Evolutionary conservation across 2,113 vertebrate species (phyloP), one percentile per base, ranked within the genome.

Genomic region (Notechis scutatus): DNA sequence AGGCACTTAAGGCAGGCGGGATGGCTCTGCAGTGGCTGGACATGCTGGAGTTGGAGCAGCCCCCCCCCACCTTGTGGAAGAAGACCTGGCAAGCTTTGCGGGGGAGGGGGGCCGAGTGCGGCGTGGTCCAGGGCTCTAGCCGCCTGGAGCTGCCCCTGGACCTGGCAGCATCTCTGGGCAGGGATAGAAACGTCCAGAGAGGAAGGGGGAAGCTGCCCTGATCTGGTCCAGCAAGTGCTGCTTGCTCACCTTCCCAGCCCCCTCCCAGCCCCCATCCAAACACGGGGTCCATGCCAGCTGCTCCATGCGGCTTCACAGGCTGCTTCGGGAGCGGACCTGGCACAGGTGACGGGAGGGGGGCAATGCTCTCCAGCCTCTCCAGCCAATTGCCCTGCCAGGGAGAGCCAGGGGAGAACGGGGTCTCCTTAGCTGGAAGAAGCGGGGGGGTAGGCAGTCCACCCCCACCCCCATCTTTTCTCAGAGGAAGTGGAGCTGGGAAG

Each of bases 381-480:
- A 34, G n/a, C 29, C 4, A 7, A 18, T 34, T 34, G n/a, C 14
- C 64, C n/a, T 34, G n/a, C n/a, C 14, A 18, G 12, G 64, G 29
- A 69, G 29, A 34, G 29, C 64, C 64, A 15, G 64, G 0, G 64
- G 64, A 69, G 64, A 12, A 14, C 4, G 1, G 15, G 12, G 64
- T 74, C 64, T 34, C n/a, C 61, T 64, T 64, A 74, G n/a, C 64
- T 5, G 2, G 47, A 39, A 20, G 42, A 34, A 0, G 0, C n/a
- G 0, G 45, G 0, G 91, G 14, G 56, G 2, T 14, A 7, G 56
- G 55, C 5, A 14, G 55, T 23, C 4, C 57, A 10, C 24, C 24
- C 20, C 2, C 9, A 6, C 29, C 54, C 10, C 50, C 45, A 11
- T 2, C 54, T 52, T 57, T 57, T 23, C n/a, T 55, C 52, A 56